phyloP scores from a whole-genome alignment of 2,113 vertebrate genomes.

The Embiotoca jacksoni region DNA sequence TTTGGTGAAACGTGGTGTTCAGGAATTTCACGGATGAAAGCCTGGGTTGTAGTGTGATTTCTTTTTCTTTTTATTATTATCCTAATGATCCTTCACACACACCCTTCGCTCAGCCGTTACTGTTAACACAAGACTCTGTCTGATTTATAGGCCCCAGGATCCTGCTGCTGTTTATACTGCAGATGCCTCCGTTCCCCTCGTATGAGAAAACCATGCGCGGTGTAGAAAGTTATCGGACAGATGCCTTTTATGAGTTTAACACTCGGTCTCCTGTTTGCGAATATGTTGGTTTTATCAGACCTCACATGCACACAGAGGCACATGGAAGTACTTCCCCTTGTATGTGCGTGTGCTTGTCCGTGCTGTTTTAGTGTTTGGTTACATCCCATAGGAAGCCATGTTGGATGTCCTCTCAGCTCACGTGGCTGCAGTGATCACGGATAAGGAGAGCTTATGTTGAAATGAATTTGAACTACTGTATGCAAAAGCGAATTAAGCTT shows the following conservation, averaged over 20 bases:
- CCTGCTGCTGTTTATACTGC: slow-evolving; percentile 47
- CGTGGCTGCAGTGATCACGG: slow-evolving; percentile 23
- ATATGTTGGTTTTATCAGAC: slow-evolving; percentile 46
- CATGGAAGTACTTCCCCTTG: slow-evolving; percentile 59
- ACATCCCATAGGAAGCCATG: slow-evolving; percentile 18
- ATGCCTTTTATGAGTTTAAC: slow-evolving; percentile 52
- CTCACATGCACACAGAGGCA: slow-evolving; percentile 27
- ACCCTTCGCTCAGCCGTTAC: slow-evolving; percentile 41
- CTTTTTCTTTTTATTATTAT: not conserved
- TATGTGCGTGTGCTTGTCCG: slow-evolving; percentile 49
- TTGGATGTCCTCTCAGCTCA: slow-evolving; percentile 29
- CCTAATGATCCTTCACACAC: slow-evolving; percentile 58
- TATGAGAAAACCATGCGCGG: slow-evolving; percentile 61
- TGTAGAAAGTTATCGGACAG: slow-evolving; percentile 62
- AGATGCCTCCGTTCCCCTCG: slow-evolving; percentile 7
- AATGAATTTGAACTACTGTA: not conserved
- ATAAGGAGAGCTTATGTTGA: slow-evolving; percentile 3
- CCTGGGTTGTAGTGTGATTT: slow-evolving; percentile 3
- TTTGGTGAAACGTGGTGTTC: not conserved
- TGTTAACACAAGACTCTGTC: slow-evolving; percentile 46
- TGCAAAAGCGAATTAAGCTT: not conserved
- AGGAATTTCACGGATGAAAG: slow-evolving; percentile 39
- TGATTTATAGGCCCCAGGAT: slow-evolving; percentile 68
- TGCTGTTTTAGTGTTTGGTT: slow-evolving; percentile 61
- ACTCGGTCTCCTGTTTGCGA: slow-evolving; percentile 43